These are phyloP conservation scores for Coregonus clupeaformis DNA, from an alignment of 2,113 vertebrate species.

Conservation along the genomic window DNA sequence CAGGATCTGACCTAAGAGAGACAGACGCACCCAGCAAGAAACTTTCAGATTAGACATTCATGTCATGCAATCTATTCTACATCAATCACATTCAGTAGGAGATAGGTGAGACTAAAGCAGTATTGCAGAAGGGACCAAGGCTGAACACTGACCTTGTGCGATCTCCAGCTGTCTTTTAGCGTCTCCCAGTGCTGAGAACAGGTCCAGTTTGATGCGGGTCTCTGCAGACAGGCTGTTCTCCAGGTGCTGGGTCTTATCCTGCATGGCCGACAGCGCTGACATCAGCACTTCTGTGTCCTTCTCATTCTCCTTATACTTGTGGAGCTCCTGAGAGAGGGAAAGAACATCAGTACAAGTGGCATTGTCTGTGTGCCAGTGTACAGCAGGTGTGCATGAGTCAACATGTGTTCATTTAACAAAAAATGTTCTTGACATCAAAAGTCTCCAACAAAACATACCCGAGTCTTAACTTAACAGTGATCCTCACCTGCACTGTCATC, in stretches of 20 bases:
- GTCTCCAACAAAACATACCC: background rate
- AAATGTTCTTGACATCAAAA: too few relatives aligned
- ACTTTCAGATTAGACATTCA: background rate
- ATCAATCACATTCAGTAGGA: background rate
- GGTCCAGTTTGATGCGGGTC: conserved; percentile 97
- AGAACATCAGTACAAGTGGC: background rate
- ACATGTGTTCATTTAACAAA: too few relatives aligned
- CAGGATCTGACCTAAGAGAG: conserved; percentile 87
- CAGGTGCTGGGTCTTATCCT: conserved; percentile 98
- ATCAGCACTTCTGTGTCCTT: conserved; percentile 99
- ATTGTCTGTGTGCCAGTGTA: background rate
- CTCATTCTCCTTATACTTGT: conserved; percentile 98
- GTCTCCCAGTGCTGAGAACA: conserved; percentile 95
- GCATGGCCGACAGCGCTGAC: conserved; percentile 99
- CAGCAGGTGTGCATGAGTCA: too few relatives aligned
- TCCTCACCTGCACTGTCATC: conserved; percentile 90
- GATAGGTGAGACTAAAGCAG: background rate
- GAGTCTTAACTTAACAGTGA: background rate
- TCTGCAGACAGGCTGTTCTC: conserved; percentile 98
- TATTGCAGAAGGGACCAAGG: background rate
- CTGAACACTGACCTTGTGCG: conserved; percentile 83
- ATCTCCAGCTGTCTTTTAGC: conserved; percentile 98
- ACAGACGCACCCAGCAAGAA: background rate
- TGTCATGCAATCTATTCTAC: background rate
- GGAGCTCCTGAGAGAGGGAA: conserved; percentile 81